Percentiles rank a stretch among this genome's conserved stretches.
Conservation (phyloP, 2,888 invertebrate genomes). For the Torymus tubicola region DNA sequence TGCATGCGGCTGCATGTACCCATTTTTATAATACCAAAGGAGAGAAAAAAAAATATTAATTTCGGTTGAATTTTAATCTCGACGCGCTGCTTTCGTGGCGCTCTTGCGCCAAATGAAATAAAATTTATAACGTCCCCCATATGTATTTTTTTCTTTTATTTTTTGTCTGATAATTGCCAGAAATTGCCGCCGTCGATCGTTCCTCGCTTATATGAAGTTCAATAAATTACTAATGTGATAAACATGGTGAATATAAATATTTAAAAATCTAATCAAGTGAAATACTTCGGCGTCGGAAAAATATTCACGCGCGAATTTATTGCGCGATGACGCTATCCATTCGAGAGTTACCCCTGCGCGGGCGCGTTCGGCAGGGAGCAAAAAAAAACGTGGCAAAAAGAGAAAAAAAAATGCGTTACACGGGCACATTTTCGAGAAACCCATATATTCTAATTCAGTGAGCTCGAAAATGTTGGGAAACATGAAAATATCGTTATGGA, state of each 20-base stretch:
- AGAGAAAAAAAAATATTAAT: too few relatives aligned
- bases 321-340: conserved; percentile 11
- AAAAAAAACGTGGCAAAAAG: conserved; percentile 5
- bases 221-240: neutral
- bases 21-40: too few relatives aligned
- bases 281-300: neutral
- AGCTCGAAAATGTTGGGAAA: conserved; percentile 20
- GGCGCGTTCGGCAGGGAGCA: neutral
- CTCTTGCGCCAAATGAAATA: too few relatives aligned
- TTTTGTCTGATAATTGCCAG: too few relatives aligned
- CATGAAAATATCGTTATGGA: conserved; percentile 6
- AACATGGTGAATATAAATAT: neutral
- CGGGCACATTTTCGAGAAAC: conserved; percentile 22
- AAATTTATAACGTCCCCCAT: too few relatives aligned
- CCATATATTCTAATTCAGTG: conserved; percentile 21
- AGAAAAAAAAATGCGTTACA: conserved; percentile 5
- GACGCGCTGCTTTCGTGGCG: too few relatives aligned
- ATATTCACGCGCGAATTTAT: neutral
- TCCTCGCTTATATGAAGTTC: too few relatives aligned
- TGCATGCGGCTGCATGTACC: too few relatives aligned
- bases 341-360: conserved; percentile 4
- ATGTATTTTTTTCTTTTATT: too few relatives aligned
- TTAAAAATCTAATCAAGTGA: neutral
- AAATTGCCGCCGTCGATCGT: too few relatives aligned
- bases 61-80: too few relatives aligned